phyloP scores from a whole-genome alignment of 2,797 vertebrate species.

The Syncerus caffer region DNA sequence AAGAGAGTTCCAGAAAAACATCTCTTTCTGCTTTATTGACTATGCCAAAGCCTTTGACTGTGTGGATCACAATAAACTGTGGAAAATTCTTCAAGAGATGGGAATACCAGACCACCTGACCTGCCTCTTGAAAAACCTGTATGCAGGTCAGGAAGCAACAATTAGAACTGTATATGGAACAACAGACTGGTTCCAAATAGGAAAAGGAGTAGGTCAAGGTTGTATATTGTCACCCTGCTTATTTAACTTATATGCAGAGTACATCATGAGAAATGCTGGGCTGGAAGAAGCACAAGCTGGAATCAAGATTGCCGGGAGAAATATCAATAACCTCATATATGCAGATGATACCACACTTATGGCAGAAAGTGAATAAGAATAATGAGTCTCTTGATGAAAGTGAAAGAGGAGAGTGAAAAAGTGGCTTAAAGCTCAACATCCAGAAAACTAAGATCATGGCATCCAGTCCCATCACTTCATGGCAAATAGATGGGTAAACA shows the following conservation, averaged over 20 bases:
- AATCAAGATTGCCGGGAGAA: not conserved
- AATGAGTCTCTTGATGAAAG: not conserved
- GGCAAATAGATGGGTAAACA: not conserved
- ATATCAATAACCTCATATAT: not conserved
- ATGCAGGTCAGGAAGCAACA: too few species aligned
- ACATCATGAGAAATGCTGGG: fast-evolving
- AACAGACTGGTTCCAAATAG: not conserved
- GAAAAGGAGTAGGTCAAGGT: not conserved
- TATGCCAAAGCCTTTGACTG: too few species aligned
- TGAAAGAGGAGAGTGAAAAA: not conserved
- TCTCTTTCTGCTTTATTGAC: too few species aligned
- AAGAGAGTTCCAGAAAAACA: too few species aligned
- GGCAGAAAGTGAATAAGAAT: not conserved
- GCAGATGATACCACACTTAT: not conserved
- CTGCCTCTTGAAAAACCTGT: too few species aligned
- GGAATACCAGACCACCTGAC: too few species aligned
- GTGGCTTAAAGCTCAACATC: not conserved
- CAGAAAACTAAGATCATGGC: not conserved
- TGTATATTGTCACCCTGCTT: not conserved
- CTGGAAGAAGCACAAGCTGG: not conserved
- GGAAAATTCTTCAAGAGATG: too few species aligned
- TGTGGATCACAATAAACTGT: too few species aligned
- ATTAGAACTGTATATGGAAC: not conserved
- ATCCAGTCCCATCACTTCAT: not conserved
- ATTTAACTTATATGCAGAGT: not conserved